Conservation (phyloP, 1,140 invertebrate species). For the Leptinotarsa undecemlineata region DNA sequence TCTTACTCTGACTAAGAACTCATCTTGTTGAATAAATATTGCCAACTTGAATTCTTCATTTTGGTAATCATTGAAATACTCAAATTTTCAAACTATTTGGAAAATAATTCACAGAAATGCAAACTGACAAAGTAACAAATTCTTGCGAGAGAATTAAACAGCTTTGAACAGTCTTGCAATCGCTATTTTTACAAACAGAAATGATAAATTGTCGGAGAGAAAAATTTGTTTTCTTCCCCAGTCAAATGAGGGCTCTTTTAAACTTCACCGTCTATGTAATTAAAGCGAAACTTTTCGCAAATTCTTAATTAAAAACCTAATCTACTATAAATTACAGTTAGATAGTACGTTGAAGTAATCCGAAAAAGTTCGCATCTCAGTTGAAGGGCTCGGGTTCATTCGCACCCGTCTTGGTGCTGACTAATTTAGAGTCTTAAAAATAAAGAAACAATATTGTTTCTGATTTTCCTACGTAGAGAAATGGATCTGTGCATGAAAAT, state of each 20-base stretch:
- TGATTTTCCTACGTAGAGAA: too few species aligned
- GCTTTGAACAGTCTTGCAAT: background rate
- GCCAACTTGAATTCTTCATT: too few species aligned
- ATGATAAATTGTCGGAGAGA: slow-evolving; percentile 14
- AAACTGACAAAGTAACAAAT: background rate
- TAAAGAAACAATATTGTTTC: too few species aligned
- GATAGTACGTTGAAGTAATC: slow-evolving; percentile 17
- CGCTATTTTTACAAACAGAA: slow-evolving; percentile 4
- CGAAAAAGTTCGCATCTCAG: slow-evolving; percentile 11
- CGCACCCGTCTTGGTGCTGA: background rate
- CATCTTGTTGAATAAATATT: too few species aligned
- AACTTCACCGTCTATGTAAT: slow-evolving; percentile 19
- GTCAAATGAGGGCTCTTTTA: slow-evolving; percentile 12
- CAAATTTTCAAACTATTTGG: too few species aligned
- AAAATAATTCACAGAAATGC: background rate
- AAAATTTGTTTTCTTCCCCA: slow-evolving; percentile 2
- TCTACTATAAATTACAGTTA: slow-evolving; percentile 21
- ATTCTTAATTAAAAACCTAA: slow-evolving; percentile 23
- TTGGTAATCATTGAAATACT: too few species aligned
- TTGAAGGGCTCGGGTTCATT: background rate
- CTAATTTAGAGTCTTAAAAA: background rate
- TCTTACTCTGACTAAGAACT: too few species aligned
- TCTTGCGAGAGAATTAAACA: background rate
- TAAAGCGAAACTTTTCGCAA: slow-evolving; percentile 19
- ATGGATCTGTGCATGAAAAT: too few species aligned